A percentile compares a stretch with the other conserved stretches of the same genome.
Evolutionary conservation across 2,797 vertebrate species (phyloP).

Genomic region (Oryzias sinensis): DNA sequence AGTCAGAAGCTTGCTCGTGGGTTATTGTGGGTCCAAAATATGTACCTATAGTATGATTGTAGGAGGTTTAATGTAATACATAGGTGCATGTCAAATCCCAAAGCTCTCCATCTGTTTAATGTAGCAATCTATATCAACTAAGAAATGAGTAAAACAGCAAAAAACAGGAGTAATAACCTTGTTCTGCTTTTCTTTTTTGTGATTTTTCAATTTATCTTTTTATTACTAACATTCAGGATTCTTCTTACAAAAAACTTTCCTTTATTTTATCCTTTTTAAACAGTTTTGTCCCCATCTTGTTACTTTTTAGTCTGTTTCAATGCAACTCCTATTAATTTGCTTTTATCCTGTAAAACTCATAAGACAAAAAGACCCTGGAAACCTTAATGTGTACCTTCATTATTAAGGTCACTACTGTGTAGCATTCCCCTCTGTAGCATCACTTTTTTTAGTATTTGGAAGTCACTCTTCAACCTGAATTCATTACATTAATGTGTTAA

Average conservation of each 20-base stretch:
- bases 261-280: background rate
- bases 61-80: slow-evolving; percentile 35
- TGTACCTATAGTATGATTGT: slow-evolving; percentile 16
- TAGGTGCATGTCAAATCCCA: slow-evolving; percentile 28
- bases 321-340: slow-evolving; percentile 4
- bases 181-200: slow-evolving; percentile 18
- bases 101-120: slow-evolving; percentile 21
- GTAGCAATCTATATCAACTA: slow-evolving; percentile 27
- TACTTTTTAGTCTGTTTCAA: slow-evolving; percentile 8
- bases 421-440: slow-evolving; percentile 1
- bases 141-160: slow-evolving; percentile 26
- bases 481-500: slow-evolving; percentile 29
- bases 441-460: slow-evolving; percentile 17
- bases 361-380: slow-evolving; percentile 29
- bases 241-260: slow-evolving; percentile 8
- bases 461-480: slow-evolving; percentile 10
- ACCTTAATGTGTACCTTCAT: slow-evolving; percentile 23
- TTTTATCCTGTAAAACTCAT: slow-evolving; percentile 4
- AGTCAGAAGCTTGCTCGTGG: slow-evolving; percentile 1
- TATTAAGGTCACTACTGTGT: slow-evolving; percentile 1
- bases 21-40: slow-evolving; percentile 23
- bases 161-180: slow-evolving; percentile 17
- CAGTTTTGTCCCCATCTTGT: slow-evolving; percentile 21
- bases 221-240: slow-evolving; percentile 11
- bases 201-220: background rate